Percentiles rank a stretch among this genome's conserved stretches.
phyloP scores from a whole-genome alignment of 1,140 invertebrate genomes.

The Saccostrea echinata region DNA sequence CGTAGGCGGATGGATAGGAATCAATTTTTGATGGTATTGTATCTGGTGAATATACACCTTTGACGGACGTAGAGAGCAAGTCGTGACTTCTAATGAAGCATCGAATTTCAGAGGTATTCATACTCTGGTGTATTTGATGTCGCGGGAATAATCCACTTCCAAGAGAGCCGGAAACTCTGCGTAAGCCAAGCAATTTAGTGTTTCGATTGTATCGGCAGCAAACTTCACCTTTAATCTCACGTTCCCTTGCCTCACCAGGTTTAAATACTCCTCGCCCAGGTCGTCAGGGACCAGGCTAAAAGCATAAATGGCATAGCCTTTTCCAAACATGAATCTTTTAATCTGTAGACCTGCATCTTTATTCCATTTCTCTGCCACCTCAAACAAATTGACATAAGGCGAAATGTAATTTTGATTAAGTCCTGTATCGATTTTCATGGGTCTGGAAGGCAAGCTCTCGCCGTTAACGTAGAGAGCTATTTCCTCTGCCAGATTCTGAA shows the following conservation, averaged over 20 bases:
- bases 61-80: not conserved
- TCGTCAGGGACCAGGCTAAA: constrained; percentile 36
- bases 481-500: constrained; percentile 35
- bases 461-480: constrained; percentile 50
- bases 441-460: constrained; percentile 42
- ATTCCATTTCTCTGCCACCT: constrained; percentile 52
- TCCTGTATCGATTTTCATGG: constrained; percentile 41
- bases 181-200: constrained; percentile 44
- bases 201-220: constrained; percentile 31
- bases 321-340: constrained; percentile 35
- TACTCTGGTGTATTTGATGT: constrained; percentile 46
- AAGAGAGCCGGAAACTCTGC: constrained; percentile 43
- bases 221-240: constrained; percentile 54
- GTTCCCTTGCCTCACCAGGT: constrained; percentile 42
- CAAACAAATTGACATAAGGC: constrained; percentile 47
- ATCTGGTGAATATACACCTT: constrained; percentile 38
- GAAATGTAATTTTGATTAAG: constrained; percentile 52
- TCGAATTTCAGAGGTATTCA: constrained; percentile 43
- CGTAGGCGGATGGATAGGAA: not conserved
- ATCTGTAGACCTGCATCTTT: constrained; percentile 46
- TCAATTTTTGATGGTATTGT: constrained; percentile 24
- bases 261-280: constrained; percentile 48
- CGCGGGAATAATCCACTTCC: constrained; percentile 40
- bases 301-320: constrained; percentile 52
- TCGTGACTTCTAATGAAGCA: not conserved